phyloP scores from a whole-genome alignment of 92 coral and sea anemone genomes.

The Porites divaricata region DNA sequence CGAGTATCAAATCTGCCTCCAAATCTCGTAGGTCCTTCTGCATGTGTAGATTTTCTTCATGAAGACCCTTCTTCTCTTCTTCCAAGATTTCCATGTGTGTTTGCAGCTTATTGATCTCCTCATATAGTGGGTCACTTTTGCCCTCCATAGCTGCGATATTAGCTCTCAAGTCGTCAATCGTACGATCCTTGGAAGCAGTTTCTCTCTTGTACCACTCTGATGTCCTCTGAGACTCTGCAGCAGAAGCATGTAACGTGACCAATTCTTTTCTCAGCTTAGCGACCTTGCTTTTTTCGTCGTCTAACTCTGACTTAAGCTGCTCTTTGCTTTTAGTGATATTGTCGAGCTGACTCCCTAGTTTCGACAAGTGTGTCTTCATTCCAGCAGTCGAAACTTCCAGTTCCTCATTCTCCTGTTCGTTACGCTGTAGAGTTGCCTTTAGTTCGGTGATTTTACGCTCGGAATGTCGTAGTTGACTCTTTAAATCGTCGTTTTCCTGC shows the following conservation, averaged over 20 bases:
- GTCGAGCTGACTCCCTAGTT: constrained; percentile 83
- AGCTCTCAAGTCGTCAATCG: constrained; percentile 82
- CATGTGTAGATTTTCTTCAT: constrained; percentile 81
- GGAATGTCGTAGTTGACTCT: constrained; percentile 77
- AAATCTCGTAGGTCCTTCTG: constrained; percentile 84
- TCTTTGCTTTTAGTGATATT: constrained; percentile 71
- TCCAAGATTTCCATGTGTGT: constrained; percentile 88
- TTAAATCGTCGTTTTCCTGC: constrained; percentile 89
- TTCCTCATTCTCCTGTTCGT: constrained; percentile 91
- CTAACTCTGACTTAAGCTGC: constrained; percentile 80
- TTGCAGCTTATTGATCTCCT: constrained; percentile 92
- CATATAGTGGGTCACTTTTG: constrained; percentile 86
- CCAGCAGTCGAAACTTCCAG: constrained; percentile 83
- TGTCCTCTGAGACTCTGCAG: constrained; percentile 75
- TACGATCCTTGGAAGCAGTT: constrained; percentile 76
- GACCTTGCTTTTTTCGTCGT: constrained; percentile 86
- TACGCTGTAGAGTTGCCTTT: constrained; percentile 74
- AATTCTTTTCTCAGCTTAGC: constrained; percentile 78
- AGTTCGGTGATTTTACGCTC: constrained; percentile 81
- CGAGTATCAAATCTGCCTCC: constrained; percentile 79
- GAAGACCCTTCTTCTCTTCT: constrained; percentile 85
- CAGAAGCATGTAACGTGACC: constrained; percentile 68
- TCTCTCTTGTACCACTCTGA: constrained; percentile 90
- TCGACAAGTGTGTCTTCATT: constrained; percentile 85
- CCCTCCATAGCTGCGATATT: constrained; percentile 92